Percentiles rank a stretch among this genome's conserved stretches.
Conservation (phyloP, 2,113 vertebrate species). For the Illadopsis cleaveri region DNA sequence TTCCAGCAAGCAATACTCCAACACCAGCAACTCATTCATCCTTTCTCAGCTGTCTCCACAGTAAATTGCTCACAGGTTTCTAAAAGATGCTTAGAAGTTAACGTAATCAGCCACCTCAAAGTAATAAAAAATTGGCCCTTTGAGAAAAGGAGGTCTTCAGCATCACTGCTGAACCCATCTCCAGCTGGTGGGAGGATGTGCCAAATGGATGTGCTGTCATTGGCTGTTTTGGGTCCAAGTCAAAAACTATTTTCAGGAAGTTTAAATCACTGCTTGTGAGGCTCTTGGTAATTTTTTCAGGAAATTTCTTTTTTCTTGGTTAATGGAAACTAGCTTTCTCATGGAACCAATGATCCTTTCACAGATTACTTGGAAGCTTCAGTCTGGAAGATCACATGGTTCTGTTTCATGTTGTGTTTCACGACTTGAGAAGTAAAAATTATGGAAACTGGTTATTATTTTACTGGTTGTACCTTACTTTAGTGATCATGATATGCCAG, state of each 20-base stretch:
- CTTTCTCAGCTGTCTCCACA: background rate
- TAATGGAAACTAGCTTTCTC: background rate
- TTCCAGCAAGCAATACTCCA: background rate
- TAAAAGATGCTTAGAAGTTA: background rate
- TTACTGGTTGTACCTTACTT: background rate
- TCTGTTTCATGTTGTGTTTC: background rate
- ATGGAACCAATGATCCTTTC: background rate
- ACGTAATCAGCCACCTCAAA: background rate
- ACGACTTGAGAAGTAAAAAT: background rate
- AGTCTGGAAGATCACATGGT: background rate
- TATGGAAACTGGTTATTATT: background rate
- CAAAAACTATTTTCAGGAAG: background rate
- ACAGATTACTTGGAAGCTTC: background rate
- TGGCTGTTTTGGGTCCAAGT: background rate
- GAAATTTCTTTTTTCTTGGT: background rate
- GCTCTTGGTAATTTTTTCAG: background rate
- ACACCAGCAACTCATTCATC: background rate
- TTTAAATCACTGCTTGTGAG: background rate
- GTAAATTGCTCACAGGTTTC: background rate
- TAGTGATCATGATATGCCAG: background rate
- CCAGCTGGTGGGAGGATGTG: background rate
- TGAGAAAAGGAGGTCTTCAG: background rate
- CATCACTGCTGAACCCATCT: background rate
- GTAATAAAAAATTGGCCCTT: background rate
- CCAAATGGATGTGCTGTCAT: background rate